phyloP scores from a whole-genome alignment of 2,797 vertebrate species.

The Varecia variegata region DNA sequence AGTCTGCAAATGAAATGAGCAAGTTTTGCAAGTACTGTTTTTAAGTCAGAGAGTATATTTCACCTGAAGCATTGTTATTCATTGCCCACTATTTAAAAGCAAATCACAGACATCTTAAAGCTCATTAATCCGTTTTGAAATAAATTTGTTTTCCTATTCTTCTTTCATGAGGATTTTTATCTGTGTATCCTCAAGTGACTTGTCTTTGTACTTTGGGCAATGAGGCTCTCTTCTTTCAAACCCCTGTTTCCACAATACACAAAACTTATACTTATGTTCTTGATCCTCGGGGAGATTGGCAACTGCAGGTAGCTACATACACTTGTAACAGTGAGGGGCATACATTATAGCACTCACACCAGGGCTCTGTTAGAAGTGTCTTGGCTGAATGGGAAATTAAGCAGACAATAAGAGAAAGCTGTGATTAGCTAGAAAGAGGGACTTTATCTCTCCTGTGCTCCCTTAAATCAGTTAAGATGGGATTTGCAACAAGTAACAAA shows the following conservation, averaged over 20 bases:
- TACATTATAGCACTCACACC: neutral
- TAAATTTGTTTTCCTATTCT: conserved; percentile 32
- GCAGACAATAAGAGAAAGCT: neutral
- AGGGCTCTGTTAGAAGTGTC: neutral
- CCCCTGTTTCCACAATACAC: neutral
- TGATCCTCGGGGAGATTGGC: neutral
- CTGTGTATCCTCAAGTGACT: neutral
- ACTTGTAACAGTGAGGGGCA: neutral
- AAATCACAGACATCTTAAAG: conserved; percentile 55
- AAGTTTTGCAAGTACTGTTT: conserved; percentile 23
- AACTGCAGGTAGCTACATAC: neutral
- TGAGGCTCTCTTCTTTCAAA: neutral
- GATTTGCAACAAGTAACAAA: neutral
- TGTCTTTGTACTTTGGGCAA: neutral
- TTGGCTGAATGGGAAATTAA: neutral
- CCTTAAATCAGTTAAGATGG: neutral
- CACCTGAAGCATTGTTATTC: conserved; percentile 42
- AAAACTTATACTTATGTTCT: neutral
- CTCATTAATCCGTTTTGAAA: conserved; percentile 47
- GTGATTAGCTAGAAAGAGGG: neutral
- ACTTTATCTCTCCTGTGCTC: neutral
- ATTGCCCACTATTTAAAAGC: conserved; percentile 57
- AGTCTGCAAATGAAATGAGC: neutral
- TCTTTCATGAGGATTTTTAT: conserved; percentile 30
- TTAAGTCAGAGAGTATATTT: neutral